Evolutionary conservation across 2,797 vertebrate genomes (phyloP).

Genomic region (Centroberyx gerrardi): DNA sequence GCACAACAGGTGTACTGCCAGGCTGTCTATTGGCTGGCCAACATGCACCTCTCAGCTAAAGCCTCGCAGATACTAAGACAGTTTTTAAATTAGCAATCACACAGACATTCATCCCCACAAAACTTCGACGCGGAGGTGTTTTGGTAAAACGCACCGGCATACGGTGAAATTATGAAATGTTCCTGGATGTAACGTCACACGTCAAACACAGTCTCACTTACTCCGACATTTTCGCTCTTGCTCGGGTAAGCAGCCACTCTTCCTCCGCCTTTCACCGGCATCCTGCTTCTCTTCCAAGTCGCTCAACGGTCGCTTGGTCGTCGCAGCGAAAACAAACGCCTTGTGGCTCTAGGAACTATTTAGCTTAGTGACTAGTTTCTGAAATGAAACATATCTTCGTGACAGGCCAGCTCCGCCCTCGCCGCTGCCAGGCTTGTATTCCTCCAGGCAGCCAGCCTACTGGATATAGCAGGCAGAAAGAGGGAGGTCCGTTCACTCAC

Average conservation of each 20-base stretch:
- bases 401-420: slow-evolving; percentile 57
- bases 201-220: slow-evolving; percentile 64
- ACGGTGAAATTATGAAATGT: neutral
- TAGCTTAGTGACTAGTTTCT: slow-evolving; percentile 2
- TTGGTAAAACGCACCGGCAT: too few species aligned
- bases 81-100: neutral
- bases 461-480: too few species aligned
- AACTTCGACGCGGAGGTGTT: neutral
- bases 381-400: slow-evolving; percentile 24
- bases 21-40: slow-evolving; percentile 23
- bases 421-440: slow-evolving; percentile 10
- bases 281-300: slow-evolving; percentile 57
- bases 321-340: neutral
- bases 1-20: slow-evolving; percentile 56
- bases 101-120: neutral
- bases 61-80: neutral
- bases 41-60: slow-evolving; percentile 22
- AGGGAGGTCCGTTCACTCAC: too few species aligned
- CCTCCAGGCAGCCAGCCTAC: too few species aligned
- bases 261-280: slow-evolving; percentile 84
- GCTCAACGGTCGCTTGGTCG: slow-evolving; percentile 1
- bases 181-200: neutral
- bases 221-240: slow-evolving; percentile 74
- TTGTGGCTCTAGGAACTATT: neutral
- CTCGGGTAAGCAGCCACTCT: slow-evolving; percentile 72